Evolutionary conservation across 2,888 invertebrate species (phyloP), one percentile per base, ranked within the genome.

Genomic region (Chrysolina oricalcia): DNA sequence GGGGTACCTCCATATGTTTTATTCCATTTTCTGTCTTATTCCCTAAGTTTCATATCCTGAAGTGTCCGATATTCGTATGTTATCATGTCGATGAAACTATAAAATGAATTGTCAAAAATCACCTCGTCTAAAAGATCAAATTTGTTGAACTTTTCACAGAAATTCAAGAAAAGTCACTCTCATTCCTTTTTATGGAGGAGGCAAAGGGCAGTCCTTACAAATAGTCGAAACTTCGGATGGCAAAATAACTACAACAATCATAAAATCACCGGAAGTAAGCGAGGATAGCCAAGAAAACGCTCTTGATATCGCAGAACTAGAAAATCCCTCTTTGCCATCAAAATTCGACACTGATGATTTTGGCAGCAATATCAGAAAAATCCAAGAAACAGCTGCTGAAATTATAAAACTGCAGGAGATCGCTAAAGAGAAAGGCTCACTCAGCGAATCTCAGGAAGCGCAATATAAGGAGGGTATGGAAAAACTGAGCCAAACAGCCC

Each of bases 111-210:
- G 35, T 35, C 3, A 35, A 35, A 35, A 1, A 48, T 5, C 15
- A n/a, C n/a, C 13, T 19, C n/a, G 21, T 62, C n/a, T 62, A 17
- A 9, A n/a, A 11, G 1, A 48, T 23, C 11, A 23, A 46, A 17
- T 46, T 13, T 46, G 8, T 66, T 50, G 13, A 19, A 17, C 68
- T 62, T 74, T 70, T 15, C 23, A 75, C 72, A 79, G 41, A 50
- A 80, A 82, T 46, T 68, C 62, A 15, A 73, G 73, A n/a, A 87
- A 85, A 83, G 81, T 88, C 59, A 87, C 87, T 0, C 74, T 87
- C 71, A 84, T 93, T 53, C 93, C 94, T 15, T 94, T 92, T 87
- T 94, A 94, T 84, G 94, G 95, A 0, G 94, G 94, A 41, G 93
- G 91, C 1, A 92, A 92, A 84, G 94, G 94, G 0, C 93, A 94